Conservation (phyloP, 35 echinoderm and acorn worm species). For the Eucidaris tribuloides region DNA sequence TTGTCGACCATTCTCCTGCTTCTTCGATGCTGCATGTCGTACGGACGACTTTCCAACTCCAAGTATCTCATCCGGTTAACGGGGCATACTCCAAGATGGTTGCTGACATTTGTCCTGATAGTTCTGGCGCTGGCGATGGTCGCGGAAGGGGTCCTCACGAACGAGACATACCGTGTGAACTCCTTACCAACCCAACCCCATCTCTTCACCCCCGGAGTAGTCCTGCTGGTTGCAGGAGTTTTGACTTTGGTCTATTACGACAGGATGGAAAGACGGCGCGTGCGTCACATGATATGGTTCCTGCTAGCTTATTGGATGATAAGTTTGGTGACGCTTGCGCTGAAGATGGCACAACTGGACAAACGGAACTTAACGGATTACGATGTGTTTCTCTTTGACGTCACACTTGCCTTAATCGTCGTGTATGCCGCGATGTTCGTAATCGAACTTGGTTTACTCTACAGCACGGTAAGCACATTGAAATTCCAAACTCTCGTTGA, state of each 20-base stretch:
- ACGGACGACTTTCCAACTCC: neutral
- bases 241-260: conserved; percentile 70
- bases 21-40: neutral
- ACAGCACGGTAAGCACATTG: no score
- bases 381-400: conserved; percentile 38
- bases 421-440: conserved; percentile 58
- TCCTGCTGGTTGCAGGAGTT: conserved; percentile 39
- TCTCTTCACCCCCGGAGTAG: conserved; percentile 49
- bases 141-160: conserved; percentile 42
- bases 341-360: no score
- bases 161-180: conserved; percentile 31
- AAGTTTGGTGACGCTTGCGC: no score
- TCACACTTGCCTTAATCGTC: conserved; percentile 47
- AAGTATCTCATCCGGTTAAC: conserved; percentile 26
- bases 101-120: conserved; percentile 2
- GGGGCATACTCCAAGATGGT: conserved; percentile 40
- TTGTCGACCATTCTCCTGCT: neutral
- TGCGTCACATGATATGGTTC: conserved; percentile 41
- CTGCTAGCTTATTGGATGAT: conserved; percentile 68
- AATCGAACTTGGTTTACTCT: no score
- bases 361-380: no score
- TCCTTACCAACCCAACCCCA: conserved; percentile 42
- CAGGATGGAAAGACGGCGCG: conserved; percentile 59
- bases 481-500: no score
- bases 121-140: neutral